phyloP scores from a whole-genome alignment of 2,113 vertebrate genomes.

The Anser brachyrhynchus region DNA sequence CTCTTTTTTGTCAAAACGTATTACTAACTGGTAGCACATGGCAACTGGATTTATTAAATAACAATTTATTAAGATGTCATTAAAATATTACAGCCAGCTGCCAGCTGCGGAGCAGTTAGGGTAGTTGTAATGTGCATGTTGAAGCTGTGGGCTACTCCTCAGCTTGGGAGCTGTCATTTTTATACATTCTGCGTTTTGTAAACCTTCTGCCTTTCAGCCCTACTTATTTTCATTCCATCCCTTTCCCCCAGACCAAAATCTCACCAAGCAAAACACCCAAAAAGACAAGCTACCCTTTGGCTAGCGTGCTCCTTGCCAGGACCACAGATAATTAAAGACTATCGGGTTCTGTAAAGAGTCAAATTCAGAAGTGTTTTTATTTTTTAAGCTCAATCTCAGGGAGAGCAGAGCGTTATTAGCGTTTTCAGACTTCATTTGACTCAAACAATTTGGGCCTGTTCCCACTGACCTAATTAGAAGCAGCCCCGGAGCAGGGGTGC shows the following conservation, averaged over 20 bases:
- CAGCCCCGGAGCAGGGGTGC: background rate
- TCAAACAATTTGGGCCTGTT: background rate
- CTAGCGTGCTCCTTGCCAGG: background rate
- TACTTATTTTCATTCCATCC: background rate
- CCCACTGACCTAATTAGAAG: background rate
- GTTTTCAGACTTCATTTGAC: background rate
- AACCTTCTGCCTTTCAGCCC: background rate
- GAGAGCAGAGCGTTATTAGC: conserved; percentile 1
- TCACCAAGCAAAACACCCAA: background rate
- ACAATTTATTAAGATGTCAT: background rate
- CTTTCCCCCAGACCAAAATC: background rate
- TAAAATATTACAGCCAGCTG: background rate
- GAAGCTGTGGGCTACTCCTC: background rate
- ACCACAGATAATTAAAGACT: background rate
- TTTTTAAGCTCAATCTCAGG: background rate
- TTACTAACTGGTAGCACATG: background rate
- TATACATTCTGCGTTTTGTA: background rate
- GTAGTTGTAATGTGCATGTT: background rate
- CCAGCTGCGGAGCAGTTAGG: background rate
- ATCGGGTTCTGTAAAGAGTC: background rate
- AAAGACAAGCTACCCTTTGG: background rate
- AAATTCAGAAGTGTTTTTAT: background rate
- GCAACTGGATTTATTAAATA: background rate
- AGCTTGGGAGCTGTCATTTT: background rate
- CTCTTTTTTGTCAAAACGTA: background rate